Base-by-base conservation (phyloP, 1,140 invertebrate genomes). In the Leptinotarsa defecta region DNA sequence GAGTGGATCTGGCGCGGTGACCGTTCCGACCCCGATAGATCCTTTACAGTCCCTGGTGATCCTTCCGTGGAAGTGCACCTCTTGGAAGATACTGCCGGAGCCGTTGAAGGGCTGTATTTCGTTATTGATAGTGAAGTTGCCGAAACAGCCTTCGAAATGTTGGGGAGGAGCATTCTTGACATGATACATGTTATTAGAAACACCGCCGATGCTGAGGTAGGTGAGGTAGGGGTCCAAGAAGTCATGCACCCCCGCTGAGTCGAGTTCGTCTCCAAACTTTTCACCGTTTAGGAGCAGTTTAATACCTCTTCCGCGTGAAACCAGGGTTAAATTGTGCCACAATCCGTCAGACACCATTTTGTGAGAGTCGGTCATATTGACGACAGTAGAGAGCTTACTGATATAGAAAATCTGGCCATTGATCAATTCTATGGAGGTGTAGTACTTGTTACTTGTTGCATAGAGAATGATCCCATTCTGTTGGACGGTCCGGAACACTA, bases 151-250 rank as follows among this genome's bases (percentile, higher is more conserved):
- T 84, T 93, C 92, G 84, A 97, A 97, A 80, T 87, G 88, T 20
- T 86, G 86, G 15, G 89, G 87, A 15, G 84, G 84, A 17, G 84
- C 80, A 72, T 88, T 87, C 75, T 88, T 86, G 67, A 88, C 83
- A 83, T 88, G 88, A 81, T 91, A 91, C 6, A 86, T 82, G 70
- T 88, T 87, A 48, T 83, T 80, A 77, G 88, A 88, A 0, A 90
- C 88, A 19, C 94, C 95, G 27, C 95, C 96, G 64, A 97, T 83
- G 1, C 91, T 92, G 2, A 97, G 82, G 4, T 90, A 88, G 1
- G 94, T 94, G 11, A 97, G 86, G 82, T 96, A 96, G 2, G 95
- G 95, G 86, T 97, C 96, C 11, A 97, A 87, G 84, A 97, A 96
- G 83, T 97, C 95, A 82, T 98, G 96, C 1, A 96, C 93, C 13